Conservation (phyloP, 2,113 vertebrate species). For the Myotis davidii region DNA sequence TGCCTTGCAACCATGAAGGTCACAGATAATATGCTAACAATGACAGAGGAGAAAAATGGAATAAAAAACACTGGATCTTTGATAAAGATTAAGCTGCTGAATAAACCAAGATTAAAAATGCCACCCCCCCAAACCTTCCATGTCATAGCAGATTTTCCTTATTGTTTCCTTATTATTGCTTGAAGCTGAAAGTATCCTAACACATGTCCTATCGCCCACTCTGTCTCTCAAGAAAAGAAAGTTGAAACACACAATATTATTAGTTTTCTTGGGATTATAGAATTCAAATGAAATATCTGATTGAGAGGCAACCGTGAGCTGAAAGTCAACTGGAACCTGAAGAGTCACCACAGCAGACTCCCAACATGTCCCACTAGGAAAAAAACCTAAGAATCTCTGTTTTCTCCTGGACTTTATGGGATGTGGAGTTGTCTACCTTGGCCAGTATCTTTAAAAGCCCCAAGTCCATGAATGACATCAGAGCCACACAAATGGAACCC, state of each 20-base stretch:
- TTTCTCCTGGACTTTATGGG: neutral
- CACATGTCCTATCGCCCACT: neutral
- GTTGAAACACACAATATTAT: neutral
- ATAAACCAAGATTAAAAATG: neutral
- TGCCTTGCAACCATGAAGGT: neutral
- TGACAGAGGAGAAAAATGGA: neutral
- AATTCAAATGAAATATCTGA: neutral
- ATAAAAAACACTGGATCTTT: neutral
- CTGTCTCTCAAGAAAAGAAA: neutral
- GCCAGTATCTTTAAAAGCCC: neutral
- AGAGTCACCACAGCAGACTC: neutral
- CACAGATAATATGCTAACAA: neutral
- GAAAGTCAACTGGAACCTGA: neutral
- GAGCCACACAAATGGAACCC: neutral
- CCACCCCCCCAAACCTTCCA: neutral
- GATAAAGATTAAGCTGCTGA: neutral
- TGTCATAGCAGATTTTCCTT: neutral
- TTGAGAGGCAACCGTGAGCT: neutral
- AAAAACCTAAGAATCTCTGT: neutral
- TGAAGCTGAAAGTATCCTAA: neutral
- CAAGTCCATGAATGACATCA: neutral
- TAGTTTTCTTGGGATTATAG: neutral
- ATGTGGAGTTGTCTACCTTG: rapidly evolving
- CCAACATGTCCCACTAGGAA: neutral
- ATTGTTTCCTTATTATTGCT: neutral